Evolutionary conservation across 1,140 invertebrate genomes (phyloP).

Genomic region (Panagrolaimus sp.): DNA sequence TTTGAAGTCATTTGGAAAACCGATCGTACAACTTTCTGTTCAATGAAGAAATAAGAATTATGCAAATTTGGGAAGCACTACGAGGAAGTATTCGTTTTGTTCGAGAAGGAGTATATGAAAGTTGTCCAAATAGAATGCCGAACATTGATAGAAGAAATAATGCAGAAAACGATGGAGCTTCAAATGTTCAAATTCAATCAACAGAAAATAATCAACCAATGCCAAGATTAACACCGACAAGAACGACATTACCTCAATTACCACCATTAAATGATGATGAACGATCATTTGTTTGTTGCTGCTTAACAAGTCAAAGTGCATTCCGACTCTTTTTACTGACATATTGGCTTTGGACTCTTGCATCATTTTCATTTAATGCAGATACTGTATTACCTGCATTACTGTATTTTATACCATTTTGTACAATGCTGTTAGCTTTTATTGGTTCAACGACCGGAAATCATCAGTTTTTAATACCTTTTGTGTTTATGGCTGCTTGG

Average conservation of each 20-base stretch:
- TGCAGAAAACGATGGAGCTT: too few species aligned
- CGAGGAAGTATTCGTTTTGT: not conserved
- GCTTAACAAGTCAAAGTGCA: not conserved
- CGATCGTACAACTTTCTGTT: too few species aligned
- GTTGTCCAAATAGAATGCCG: not conserved
- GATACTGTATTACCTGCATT: not conserved
- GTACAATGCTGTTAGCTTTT: not conserved
- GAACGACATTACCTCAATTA: not conserved
- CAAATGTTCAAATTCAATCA: not conserved
- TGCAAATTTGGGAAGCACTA: not conserved
- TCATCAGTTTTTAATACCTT: conserved; percentile 9
- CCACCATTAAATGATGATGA: not conserved
- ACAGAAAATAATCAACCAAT: not conserved
- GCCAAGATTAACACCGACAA: not conserved
- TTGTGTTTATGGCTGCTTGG: conserved; percentile 5
- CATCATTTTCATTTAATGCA: not conserved
- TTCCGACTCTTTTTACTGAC: not conserved
- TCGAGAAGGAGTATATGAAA: not conserved
- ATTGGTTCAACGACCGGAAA: not conserved
- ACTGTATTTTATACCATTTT: conserved; percentile 4
- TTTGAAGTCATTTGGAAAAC: too few species aligned
- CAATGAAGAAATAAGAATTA: too few species aligned
- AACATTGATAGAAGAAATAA: too few species aligned
- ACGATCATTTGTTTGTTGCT: not conserved
- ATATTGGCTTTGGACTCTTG: conserved; percentile 7